Evolutionary conservation across 1,140 invertebrate genomes (phyloP), one percentile per base, ranked within the genome.

Genomic region (Panagrolaimus sp.): DNA sequence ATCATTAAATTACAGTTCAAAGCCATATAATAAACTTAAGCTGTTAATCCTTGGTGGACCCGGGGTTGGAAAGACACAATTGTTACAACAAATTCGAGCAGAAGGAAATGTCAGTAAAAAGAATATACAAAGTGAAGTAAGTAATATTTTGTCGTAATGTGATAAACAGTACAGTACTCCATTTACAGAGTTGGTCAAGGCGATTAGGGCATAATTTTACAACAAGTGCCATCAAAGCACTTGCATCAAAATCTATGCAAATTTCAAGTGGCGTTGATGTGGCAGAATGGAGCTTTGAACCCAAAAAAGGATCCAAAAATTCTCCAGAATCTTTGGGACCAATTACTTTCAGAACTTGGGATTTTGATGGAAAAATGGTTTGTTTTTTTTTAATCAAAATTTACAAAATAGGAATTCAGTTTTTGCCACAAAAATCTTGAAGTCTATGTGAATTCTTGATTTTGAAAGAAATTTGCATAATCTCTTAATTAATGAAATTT

Each of bases 281-380:
- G 69, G 90, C 91, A 65, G 91, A 93, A 79, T 98, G 90, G 93
- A 86, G 90, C 9, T 94, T 91, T 84, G 93, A 96, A 81, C 92
- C 91, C 78, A 43, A 43, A 89, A 90, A 87, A 78, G 85, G 44
- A 83, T 87, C 1, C 80, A 88, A 26, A 86, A 65, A 28, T 17
- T 21, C 52, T 58, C 52, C 52, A 21, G 89, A 89, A 10, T 88
- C 88, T 1, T 88, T 90, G 72, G 94, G 93, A 0, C 89, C 92
- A 0, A 90, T 98, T 55, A 90, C 91, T n/a, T 98, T 99, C 85
- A 87, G 94, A 68, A 98, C 94, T 0, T 98, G 96, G 95, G 96
- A 98, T 85, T 98, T 98, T 87, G 94, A 94, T n/a, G 95, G 95
- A 0, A 94, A 96, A 85, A 85, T 86, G 73, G 73, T 43, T 8